Evolutionary conservation across 2,797 vertebrate genomes (phyloP), one percentile per base, ranked within the genome.

Genomic region (Pipistrellus kuhlii): DNA sequence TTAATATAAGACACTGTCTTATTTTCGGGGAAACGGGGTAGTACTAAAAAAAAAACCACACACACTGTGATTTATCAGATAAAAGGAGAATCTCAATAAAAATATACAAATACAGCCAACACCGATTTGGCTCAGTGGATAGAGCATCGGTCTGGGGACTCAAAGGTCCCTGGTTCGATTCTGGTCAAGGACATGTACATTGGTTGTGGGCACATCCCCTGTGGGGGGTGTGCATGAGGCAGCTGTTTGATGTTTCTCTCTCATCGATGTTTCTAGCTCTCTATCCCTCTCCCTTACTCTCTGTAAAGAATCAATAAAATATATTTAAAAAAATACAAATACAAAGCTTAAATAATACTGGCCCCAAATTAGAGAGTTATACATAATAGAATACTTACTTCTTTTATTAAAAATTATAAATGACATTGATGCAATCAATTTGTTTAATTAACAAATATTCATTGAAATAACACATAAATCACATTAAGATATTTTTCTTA

Each of bases 291-390:
- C 46, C 13, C 46, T 48, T 48, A 12, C 46, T 48, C 46, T 48
- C 46, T 48, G 46, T 48, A 48, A 14, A 14, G 13, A 35, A 35
- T 35, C 35, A 48, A 48, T 44, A 44, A 44, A 44, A 44, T 44
- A 44, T 44, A 6, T 44, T 44, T 55, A 48, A 93, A 94, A 96
- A 73, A 41, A 68, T 35, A 90, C 7, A 91, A 83, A 69, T 48
- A 48, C 9, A 72, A 87, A 96, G 38, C 6, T 2, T 69, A 76
- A 88, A 66, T 80, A 85, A 89, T 78, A 69, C 6, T 53, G 27
- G 11, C 30, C 30, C 14, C 38, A 91, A 48, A 77, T 78, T 62
- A 85, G 8, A 14, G 18, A 92, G 85, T 85, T 66, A 11, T 51
- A 75, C 8, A 5, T 76, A 72, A 38, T 15, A 51, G 0, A 27